Evolutionary conservation across 2,888 invertebrate species (phyloP).

Genomic region (Smittia sp.): DNA sequence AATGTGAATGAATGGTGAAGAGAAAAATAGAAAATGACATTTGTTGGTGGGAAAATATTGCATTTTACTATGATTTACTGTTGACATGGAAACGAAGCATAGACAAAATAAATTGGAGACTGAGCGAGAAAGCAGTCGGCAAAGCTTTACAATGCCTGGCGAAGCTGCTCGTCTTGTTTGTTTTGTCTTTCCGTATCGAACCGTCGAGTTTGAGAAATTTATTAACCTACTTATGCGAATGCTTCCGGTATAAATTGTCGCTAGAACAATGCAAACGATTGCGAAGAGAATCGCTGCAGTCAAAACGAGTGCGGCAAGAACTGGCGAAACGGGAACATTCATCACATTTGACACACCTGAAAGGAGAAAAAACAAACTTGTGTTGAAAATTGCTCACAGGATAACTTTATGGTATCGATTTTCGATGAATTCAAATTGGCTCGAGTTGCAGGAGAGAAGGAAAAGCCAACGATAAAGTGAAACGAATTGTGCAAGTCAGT

Average conservation of each 20-base stretch:
- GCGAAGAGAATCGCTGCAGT: conserved; percentile 73
- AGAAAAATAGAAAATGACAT: neutral
- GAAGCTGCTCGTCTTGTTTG: neutral
- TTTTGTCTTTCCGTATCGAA: neutral
- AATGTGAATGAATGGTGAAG: neutral
- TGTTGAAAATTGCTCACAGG: no score
- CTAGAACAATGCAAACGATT: conserved; percentile 72
- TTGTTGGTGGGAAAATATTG: neutral
- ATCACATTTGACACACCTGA: conserved; percentile 62
- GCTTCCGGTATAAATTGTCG: conserved; percentile 68
- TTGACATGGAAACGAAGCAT: neutral
- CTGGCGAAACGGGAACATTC: conserved; percentile 68
- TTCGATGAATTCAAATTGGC: no score
- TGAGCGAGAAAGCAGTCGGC: neutral
- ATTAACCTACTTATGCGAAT: conserved; percentile 54
- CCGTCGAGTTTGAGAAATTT: conserved; percentile 13
- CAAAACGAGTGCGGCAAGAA: conserved; percentile 72
- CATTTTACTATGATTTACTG: conserved; percentile 1
- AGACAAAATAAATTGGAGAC: conserved; percentile 4
- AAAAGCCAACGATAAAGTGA: no score
- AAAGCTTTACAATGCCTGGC: neutral
- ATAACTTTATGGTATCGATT: neutral
- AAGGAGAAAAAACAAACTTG: conserved; percentile 42
- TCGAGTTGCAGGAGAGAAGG: no score
- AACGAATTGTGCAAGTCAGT: no score